Base-by-base conservation (phyloP, 35 echinoderm and acorn worm genomes). In the Ophiothrix spiculata region DNA sequence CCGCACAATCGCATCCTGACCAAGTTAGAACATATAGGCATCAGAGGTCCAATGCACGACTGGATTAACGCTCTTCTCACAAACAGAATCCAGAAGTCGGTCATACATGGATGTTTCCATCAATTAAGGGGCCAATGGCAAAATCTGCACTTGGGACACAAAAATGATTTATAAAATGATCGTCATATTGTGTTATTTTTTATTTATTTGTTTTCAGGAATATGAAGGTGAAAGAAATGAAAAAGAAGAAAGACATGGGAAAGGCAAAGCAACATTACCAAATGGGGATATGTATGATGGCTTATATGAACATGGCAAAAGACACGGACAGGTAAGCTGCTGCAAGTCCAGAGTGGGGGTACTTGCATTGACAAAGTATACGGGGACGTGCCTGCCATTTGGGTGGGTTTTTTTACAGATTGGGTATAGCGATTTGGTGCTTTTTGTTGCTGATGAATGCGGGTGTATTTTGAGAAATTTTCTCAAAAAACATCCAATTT, bases 191-290 rank as follows among this genome's bases (percentile, higher is more conserved):
- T n/a, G n/a, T n/a, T n/a, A n/a, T n/a, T 37, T 37, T 8, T 1
- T 39, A 10, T 56, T 86, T 33, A 15, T 75, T 37, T 63, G 0
- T 83, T 81, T 39, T 14, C 16, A 97, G 94, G 94, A 93, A 69
- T 98, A 99, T 89, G 91, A 94, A 86, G 95, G 95, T 49, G 95
- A 99, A 54, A 87, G 91, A 69, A 94, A 99, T 75, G 96, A 94
- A 63, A 99, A 99, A 45, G 96, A 99, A 36, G 96, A 99, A 75
- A 80, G 96, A 79, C 96, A 99, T 84, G 92, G 96, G 17, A 94
- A 94, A 81, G 96, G 92, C 11, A 99, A 99, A 76, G 92, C 92
- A 39, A 99, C 96, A 33, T 85, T 98, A 38, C 92, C 96, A 32
- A 99, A 99, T 46, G 96, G 89, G 0, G 92, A 94, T 41, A 89